Percentiles rank a stretch among this genome's conserved stretches.
These are phyloP conservation scores for Ciconia maguari DNA, from an alignment of 2,113 vertebrate species.

Conservation along the genomic window DNA sequence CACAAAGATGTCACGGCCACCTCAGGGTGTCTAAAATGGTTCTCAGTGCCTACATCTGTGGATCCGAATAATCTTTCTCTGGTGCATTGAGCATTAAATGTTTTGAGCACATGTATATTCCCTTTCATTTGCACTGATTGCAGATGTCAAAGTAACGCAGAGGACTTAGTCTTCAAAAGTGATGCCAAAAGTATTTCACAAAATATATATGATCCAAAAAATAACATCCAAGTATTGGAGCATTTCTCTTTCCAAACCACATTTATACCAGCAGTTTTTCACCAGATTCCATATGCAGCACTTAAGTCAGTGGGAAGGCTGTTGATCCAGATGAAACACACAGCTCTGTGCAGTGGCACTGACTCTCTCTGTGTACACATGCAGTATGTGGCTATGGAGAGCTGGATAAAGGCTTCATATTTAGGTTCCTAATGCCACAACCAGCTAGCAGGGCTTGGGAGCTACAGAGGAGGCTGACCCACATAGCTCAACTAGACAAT, in stretches of 20 bases:
- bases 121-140: neutral
- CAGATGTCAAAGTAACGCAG: neutral
- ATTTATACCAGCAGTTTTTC: neutral
- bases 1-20: neutral
- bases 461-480: neutral
- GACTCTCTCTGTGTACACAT: neutral
- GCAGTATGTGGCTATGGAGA: neutral
- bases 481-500: neutral
- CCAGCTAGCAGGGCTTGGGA: neutral
- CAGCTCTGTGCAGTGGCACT: neutral
- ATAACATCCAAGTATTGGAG: neutral
- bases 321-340: neutral
- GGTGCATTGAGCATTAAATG: neutral
- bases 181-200: neutral
- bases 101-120: neutral
- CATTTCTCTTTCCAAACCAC: conserved; percentile 22
- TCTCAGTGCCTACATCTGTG: neutral
- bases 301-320: neutral
- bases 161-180: neutral
- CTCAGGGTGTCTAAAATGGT: neutral
- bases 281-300: neutral
- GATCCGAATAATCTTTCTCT: neutral
- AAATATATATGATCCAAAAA: neutral
- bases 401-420: neutral
- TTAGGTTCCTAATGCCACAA: neutral